Conservation (phyloP, 2,888 invertebrate species). For the Nomada ruficornis region DNA sequence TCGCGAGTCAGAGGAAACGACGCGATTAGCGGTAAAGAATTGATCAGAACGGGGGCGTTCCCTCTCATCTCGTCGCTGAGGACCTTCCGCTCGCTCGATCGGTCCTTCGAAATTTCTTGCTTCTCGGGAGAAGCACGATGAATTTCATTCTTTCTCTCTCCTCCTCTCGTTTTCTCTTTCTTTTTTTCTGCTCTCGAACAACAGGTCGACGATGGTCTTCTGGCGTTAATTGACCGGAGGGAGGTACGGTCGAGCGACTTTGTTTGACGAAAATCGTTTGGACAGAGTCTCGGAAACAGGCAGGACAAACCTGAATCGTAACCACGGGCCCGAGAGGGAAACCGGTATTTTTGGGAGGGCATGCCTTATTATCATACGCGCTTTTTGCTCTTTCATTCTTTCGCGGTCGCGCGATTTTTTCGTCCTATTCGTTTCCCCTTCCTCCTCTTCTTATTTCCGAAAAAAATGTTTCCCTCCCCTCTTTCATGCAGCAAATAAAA, state of each 20-base stretch:
- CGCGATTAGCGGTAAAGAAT: slow-evolving; percentile 60
- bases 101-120: slow-evolving; percentile 42
- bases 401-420: slow-evolving; percentile 46
- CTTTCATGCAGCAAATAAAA: slow-evolving; percentile 18
- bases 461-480: background rate
- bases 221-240: slow-evolving; percentile 72
- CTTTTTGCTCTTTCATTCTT: slow-evolving; percentile 64
- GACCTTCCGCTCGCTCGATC: slow-evolving; percentile 32
- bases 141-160: background rate
- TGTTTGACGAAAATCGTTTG: slow-evolving; percentile 74
- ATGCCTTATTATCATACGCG: slow-evolving; percentile 71
- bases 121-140: slow-evolving; percentile 31
- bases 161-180: background rate
- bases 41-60: slow-evolving; percentile 57
- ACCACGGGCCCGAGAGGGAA: slow-evolving; percentile 64
- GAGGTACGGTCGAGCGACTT: slow-evolving; percentile 68
- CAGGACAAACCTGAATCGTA: slow-evolving; percentile 71
- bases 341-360: slow-evolving; percentile 72
- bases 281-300: slow-evolving; percentile 69
- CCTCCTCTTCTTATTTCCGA: background rate
- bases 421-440: background rate
- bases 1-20: slow-evolving; percentile 50
- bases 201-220: slow-evolving; percentile 55
- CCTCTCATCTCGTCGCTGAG: background rate
- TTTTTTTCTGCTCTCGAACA: slow-evolving; percentile 14